Percentiles rank a stretch among this genome's conserved stretches.
Conservation (phyloP, 1,140 invertebrate species). For the Drosophila dunni region DNA sequence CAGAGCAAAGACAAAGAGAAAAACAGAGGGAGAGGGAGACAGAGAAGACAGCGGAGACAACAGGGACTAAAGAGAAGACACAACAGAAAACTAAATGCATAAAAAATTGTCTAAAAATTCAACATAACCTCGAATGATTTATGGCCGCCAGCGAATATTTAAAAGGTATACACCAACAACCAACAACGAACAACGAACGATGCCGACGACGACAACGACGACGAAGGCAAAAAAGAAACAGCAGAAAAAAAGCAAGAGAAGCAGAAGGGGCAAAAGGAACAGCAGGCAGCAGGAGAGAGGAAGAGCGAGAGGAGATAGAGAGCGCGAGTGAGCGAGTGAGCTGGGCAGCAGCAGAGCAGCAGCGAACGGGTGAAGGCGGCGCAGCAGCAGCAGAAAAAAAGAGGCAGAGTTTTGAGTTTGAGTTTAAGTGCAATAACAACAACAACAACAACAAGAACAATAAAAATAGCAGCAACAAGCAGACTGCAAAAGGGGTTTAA, state of each 20-base stretch:
- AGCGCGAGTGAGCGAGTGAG: background rate
- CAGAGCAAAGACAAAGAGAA: conserved; percentile 54
- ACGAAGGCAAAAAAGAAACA: conserved; percentile 7
- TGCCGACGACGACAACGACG: background rate
- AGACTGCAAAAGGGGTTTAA: background rate
- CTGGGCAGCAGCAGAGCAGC: conserved; percentile 2
- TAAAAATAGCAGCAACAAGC: background rate
- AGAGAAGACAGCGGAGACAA: background rate
- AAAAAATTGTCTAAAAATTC: conserved; percentile 82
- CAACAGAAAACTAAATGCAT: conserved; percentile 43
- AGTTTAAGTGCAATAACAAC: conserved; percentile 22
- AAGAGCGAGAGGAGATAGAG: too few species aligned
- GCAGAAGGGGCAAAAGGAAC: background rate
- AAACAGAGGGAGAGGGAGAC: conserved; percentile 14
- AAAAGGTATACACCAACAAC: conserved; percentile 66
- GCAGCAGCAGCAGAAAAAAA: conserved; percentile 20
- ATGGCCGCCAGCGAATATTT: conserved; percentile 81
- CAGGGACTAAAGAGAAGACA: conserved; percentile 33
- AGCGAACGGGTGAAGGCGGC: conserved; percentile 7
- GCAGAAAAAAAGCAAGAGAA: conserved; percentile 35
- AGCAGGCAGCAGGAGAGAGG: background rate
- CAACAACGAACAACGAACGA: background rate
- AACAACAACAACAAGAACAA: conserved; percentile 4
- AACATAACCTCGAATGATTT: conserved; percentile 83
- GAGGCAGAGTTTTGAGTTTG: conserved; percentile 31